These are phyloP conservation scores for Arctia plantaginis DNA, from an alignment of 2,888 invertebrate species.

Conservation along the genomic window DNA sequence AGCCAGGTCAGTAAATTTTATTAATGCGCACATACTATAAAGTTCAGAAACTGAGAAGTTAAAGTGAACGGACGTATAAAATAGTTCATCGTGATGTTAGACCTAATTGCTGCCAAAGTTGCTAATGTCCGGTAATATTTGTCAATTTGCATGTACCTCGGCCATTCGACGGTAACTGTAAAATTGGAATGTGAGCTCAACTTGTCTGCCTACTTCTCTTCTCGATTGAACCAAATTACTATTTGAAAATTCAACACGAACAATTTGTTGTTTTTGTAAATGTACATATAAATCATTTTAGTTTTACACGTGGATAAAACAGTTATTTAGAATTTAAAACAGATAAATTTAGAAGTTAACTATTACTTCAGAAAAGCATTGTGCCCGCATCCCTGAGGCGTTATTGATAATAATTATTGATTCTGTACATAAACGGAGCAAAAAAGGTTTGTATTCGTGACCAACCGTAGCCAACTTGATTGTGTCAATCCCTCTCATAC, in stretches of 20 bases:
- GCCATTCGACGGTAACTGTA: slow-evolving; percentile 70
- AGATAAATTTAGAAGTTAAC: background rate
- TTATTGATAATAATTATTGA: background rate
- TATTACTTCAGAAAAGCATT: background rate
- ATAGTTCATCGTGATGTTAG: slow-evolving; percentile 5
- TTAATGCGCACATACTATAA: too few relatives aligned
- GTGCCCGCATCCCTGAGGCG: background rate
- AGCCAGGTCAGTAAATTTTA: background rate
- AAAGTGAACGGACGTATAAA: background rate
- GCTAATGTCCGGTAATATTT: slow-evolving; percentile 66
- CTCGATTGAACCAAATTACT: slow-evolving; percentile 63
- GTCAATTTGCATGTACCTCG: slow-evolving; percentile 77
- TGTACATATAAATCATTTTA: slow-evolving; percentile 23
- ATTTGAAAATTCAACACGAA: slow-evolving; percentile 49
- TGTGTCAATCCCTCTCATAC: background rate
- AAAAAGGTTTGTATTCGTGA: background rate
- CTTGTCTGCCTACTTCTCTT: slow-evolving; percentile 66
- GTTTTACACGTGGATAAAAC: slow-evolving; percentile 11
- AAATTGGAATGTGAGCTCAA: slow-evolving; percentile 69
- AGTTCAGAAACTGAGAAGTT: background rate
- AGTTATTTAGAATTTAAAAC: background rate
- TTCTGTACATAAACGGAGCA: background rate
- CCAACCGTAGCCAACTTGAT: background rate
- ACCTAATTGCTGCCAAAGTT: slow-evolving; percentile 25
- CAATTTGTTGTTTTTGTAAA: slow-evolving; percentile 30